Evolutionary conservation across 2,797 vertebrate genomes (phyloP).

Genomic region (Siniperca obscura): DNA sequence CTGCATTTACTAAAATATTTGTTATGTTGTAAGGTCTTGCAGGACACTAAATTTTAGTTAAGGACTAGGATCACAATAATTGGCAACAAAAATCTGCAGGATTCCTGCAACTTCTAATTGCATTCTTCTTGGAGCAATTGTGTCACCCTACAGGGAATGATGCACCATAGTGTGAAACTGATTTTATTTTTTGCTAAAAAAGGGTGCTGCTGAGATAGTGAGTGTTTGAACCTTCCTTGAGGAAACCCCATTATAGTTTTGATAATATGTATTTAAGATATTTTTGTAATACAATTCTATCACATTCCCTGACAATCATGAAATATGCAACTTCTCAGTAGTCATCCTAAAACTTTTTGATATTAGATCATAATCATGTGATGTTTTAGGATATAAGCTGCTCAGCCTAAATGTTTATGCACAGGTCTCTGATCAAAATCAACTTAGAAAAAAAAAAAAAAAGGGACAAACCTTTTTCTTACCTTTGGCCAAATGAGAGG

Average conservation of each 20-base stretch:
- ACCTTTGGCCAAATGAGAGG: slow-evolving; percentile 77
- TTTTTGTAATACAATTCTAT: slow-evolving; percentile 2
- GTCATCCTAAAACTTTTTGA: slow-evolving; percentile 20
- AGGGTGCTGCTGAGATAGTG: not conserved
- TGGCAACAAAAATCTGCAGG: not conserved
- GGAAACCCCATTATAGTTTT: slow-evolving; percentile 13
- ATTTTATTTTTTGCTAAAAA: not conserved
- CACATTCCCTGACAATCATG: slow-evolving; percentile 31
- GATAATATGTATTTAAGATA: not conserved
- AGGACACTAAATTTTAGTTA: slow-evolving; percentile 11
- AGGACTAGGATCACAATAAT: not conserved
- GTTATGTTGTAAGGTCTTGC: not conserved
- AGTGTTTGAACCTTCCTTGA: slow-evolving; percentile 18
- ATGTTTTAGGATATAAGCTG: slow-evolving; percentile 24
- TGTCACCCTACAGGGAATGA: slow-evolving; percentile 8
- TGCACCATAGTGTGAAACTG: slow-evolving; percentile 20
- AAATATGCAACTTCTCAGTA: not conserved
- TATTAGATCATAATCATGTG: slow-evolving; percentile 4
- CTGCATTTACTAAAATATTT: slow-evolving; percentile 10
- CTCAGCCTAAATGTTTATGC: slow-evolving; percentile 62
- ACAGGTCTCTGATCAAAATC: slow-evolving; percentile 59
- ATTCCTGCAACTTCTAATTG: not conserved
- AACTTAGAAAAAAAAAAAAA: not conserved
- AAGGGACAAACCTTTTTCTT: slow-evolving; percentile 57
- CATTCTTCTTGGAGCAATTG: slow-evolving; percentile 1